These are phyloP conservation scores for Ataeniobius toweri DNA, from an alignment of 2,797 vertebrate species.

Conservation along the genomic window DNA sequence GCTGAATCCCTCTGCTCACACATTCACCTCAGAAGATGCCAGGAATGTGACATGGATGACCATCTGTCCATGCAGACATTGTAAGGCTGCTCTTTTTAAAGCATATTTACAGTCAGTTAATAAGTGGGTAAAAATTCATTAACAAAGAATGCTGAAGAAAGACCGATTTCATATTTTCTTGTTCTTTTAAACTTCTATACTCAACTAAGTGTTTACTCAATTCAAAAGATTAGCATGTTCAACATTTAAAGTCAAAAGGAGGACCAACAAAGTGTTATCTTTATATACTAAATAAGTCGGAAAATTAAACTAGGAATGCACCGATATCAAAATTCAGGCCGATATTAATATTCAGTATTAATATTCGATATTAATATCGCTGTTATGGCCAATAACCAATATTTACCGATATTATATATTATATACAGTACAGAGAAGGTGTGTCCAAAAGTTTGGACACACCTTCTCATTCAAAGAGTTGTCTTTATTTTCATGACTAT, in stretches of 20 bases:
- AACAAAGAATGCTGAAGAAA: slow-evolving; percentile 33
- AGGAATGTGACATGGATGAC: slow-evolving; percentile 40
- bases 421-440: no score
- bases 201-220: not conserved
- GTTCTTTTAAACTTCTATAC: slow-evolving; percentile 22
- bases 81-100: slow-evolving; percentile 34
- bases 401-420: no score
- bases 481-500: no score
- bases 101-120: slow-evolving; percentile 25
- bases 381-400: no score
- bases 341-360: no score
- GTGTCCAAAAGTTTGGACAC: no score
- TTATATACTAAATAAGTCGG: not conserved
- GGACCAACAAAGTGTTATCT: not conserved
- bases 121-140: slow-evolving; percentile 44
- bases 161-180: slow-evolving; percentile 20
- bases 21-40: slow-evolving; percentile 56
- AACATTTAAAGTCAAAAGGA: not conserved
- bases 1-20: slow-evolving; percentile 17
- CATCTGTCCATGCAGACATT: slow-evolving; percentile 46
- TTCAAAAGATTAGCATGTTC: not conserved
- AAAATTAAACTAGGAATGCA: not conserved
- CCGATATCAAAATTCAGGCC: no score
- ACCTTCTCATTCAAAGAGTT: no score
- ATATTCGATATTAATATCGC: no score